Percentiles rank a stretch among this genome's conserved stretches.
Conservation (phyloP, 2,113 vertebrate species). For the Rhineura floridana region DNA sequence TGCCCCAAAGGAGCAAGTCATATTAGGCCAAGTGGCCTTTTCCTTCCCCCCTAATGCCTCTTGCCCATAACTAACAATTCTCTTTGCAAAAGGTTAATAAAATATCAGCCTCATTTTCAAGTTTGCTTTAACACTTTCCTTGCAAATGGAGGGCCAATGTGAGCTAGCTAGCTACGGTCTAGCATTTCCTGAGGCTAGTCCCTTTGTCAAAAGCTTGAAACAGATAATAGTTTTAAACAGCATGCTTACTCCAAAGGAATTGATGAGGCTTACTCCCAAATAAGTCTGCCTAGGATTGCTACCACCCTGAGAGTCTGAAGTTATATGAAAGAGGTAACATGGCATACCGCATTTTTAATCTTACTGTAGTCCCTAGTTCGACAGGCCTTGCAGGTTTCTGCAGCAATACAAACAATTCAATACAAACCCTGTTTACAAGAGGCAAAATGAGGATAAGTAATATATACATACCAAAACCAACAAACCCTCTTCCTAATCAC, state of each 20-base stretch:
- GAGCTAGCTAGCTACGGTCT: background rate
- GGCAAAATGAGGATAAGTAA: no score
- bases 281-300: background rate
- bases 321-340: background rate
- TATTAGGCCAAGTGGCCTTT: slow-evolving; percentile 66
- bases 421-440: background rate
- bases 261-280: background rate
- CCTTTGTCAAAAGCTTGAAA: background rate
- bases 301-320: no score
- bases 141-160: background rate
- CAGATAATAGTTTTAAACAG: background rate
- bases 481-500: background rate
- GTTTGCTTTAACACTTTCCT: slow-evolving; percentile 54
- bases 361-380: background rate
- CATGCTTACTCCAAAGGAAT: background rate
- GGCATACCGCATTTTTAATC: no score
- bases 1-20: slow-evolving; percentile 51
- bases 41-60: slow-evolving; percentile 57
- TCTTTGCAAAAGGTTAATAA: slow-evolving; percentile 67
- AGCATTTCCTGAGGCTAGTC: background rate
- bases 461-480: background rate
- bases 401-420: no score
- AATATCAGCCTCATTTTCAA: slow-evolving; percentile 57
- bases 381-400: background rate
- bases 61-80: slow-evolving; percentile 52